Conservation (phyloP, 2,888 invertebrate genomes). For the Tipula helvola region DNA sequence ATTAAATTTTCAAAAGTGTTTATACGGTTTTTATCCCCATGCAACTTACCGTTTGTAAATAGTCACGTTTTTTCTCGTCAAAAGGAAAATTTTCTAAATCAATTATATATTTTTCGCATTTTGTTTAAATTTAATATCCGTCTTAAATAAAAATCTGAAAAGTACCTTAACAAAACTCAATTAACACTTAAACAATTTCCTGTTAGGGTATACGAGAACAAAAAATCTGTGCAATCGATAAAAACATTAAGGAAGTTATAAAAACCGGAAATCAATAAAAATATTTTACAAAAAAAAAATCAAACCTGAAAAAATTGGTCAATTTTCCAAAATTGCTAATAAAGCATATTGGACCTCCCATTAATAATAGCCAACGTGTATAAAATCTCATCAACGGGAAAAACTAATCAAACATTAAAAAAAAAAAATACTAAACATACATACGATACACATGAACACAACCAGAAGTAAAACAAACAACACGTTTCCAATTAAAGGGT, state of each 20-base stretch:
- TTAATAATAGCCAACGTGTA: not conserved
- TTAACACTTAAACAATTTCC: not conserved
- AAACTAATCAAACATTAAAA: not conserved
- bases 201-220: not conserved
- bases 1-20: too few species aligned
- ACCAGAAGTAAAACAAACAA: not conserved
- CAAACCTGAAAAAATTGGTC: not conserved
- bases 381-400: not conserved
- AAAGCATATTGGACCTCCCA: not conserved
- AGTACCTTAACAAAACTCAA: not conserved
- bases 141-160: not conserved
- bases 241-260: not conserved
- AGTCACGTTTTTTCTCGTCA: not conserved
- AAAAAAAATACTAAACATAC: too few species aligned
- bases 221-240: not conserved
- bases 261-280: not conserved
- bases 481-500: constrained; percentile 4
- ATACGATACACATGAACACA: not conserved
- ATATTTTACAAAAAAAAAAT: not conserved
- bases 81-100: not conserved
- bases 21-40: not conserved
- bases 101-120: not conserved
- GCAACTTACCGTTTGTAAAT: not conserved
- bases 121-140: not conserved
- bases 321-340: not conserved